Conservation (phyloP, 2,888 invertebrate species). For the Helicoverpa assulta region DNA sequence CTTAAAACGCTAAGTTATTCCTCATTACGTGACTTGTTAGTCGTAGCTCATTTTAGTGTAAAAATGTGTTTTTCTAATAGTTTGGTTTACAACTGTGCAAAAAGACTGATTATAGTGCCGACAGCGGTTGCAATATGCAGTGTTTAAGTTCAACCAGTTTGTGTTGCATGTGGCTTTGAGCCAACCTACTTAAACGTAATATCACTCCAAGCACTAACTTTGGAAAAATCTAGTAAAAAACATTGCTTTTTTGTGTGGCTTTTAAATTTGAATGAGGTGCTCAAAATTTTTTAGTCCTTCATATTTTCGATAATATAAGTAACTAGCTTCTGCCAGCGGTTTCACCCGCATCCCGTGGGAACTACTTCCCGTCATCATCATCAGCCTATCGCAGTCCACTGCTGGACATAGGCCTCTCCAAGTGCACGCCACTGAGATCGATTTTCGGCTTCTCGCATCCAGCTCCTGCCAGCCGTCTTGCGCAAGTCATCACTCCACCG, state of each 20-base stretch:
- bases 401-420: too few relatives aligned
- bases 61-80: slow-evolving; percentile 14
- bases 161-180: slow-evolving; percentile 40
- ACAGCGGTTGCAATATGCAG: slow-evolving; percentile 30
- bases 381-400: too few relatives aligned
- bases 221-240: not conserved
- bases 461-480: too few relatives aligned
- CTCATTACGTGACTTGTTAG: not conserved
- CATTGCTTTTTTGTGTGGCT: not conserved
- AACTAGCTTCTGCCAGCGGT: too few relatives aligned
- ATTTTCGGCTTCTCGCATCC: too few relatives aligned
- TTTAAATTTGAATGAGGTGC: not conserved
- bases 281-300: not conserved
- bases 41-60: not conserved
- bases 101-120: slow-evolving; percentile 34
- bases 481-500: too few relatives aligned
- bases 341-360: too few relatives aligned
- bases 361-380: too few relatives aligned
- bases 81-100: slow-evolving; percentile 14
- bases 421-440: too few relatives aligned
- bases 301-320: too few relatives aligned
- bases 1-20: not conserved
- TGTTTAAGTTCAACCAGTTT: slow-evolving; percentile 19
- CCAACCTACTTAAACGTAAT: slow-evolving; percentile 34
- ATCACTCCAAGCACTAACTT: slow-evolving; percentile 20